These are phyloP conservation scores for Iselma pallidipennis DNA, from an alignment of 2,888 invertebrate species.

Conservation along the genomic window DNA sequence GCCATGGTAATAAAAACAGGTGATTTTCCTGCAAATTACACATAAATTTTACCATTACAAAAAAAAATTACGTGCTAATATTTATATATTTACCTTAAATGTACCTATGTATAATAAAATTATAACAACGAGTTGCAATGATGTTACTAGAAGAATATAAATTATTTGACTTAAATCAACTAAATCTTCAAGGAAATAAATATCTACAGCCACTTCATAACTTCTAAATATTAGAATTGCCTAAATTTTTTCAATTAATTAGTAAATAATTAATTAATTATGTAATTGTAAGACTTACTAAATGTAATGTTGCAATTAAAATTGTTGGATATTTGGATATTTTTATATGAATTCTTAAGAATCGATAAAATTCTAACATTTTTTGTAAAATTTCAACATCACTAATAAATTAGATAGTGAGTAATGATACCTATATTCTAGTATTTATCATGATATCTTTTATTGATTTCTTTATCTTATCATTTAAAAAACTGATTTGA, in stretches of 20 bases:
- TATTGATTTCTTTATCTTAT: too few relatives aligned
- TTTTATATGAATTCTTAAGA: neutral
- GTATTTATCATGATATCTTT: too few relatives aligned
- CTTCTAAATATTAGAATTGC: constrained; percentile 8
- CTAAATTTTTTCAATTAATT: constrained; percentile 1
- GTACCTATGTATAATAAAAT: constrained; percentile 10
- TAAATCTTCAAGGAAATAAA: constrained; percentile 18
- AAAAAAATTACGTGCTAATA: too few relatives aligned
- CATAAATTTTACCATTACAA: too few relatives aligned
- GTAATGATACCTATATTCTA: too few relatives aligned
- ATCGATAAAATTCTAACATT: neutral
- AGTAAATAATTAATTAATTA: neutral
- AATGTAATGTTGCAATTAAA: constrained; percentile 12
- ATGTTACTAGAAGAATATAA: constrained; percentile 13
- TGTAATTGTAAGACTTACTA: constrained; percentile 10
- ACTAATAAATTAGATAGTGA: too few relatives aligned
- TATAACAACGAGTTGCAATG: constrained; percentile 12
- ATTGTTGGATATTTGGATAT: constrained; percentile 14
- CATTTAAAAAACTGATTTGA: too few relatives aligned
- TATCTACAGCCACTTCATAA: constrained; percentile 13
- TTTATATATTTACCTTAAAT: constrained; percentile 5
- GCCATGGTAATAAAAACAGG: constrained; percentile 18
- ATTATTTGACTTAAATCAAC: constrained; percentile 14
- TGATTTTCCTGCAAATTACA: constrained; percentile 13
- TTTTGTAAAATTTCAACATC: too few relatives aligned